These are phyloP conservation scores for Patella depressa DNA, from an alignment of 2,888 invertebrate species.

Conservation along the genomic window DNA sequence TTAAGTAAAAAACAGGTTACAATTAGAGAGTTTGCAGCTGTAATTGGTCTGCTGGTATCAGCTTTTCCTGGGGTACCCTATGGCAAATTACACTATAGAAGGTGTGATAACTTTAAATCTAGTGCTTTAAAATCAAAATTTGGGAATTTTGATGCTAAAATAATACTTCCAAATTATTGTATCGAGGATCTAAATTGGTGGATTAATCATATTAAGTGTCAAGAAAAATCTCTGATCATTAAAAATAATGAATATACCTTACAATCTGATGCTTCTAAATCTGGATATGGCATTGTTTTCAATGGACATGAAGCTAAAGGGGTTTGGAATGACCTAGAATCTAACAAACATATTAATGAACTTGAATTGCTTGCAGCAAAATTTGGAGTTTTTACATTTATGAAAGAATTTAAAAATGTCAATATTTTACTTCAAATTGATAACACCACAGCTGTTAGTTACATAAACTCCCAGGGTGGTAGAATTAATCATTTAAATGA, in stretches of 20 bases:
- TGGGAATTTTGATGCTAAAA: conserved; percentile 13
- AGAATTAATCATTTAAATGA: conserved; percentile 13
- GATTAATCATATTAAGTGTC: conserved; percentile 9
- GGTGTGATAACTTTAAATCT: neutral
- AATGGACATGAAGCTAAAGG: neutral
- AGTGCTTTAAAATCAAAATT: neutral
- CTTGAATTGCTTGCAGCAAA: conserved; percentile 12
- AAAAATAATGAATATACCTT: neutral
- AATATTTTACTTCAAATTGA: conserved; percentile 6
- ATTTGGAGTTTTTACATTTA: neutral
- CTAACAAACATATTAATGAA: conserved; percentile 15
- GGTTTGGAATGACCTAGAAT: neutral
- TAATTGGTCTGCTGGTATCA: neutral
- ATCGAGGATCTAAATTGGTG: conserved; percentile 12
- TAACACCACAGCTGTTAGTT: conserved; percentile 10
- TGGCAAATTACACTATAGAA: neutral
- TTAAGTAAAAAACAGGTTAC: neutral
- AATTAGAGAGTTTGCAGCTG: conserved; percentile 13
- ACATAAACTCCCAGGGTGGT: conserved; percentile 6
- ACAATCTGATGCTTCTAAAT: conserved; percentile 10
- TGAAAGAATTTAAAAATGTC: neutral
- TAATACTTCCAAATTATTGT: neutral
- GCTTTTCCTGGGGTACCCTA: conserved; percentile 6
- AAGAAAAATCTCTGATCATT: neutral
- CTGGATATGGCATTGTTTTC: conserved; percentile 2